Percentiles rank a stretch among this genome's conserved stretches.
These are phyloP conservation scores for Notothenia coriiceps DNA, from an alignment of 2,113 vertebrate genomes.

Conservation along the genomic window DNA sequence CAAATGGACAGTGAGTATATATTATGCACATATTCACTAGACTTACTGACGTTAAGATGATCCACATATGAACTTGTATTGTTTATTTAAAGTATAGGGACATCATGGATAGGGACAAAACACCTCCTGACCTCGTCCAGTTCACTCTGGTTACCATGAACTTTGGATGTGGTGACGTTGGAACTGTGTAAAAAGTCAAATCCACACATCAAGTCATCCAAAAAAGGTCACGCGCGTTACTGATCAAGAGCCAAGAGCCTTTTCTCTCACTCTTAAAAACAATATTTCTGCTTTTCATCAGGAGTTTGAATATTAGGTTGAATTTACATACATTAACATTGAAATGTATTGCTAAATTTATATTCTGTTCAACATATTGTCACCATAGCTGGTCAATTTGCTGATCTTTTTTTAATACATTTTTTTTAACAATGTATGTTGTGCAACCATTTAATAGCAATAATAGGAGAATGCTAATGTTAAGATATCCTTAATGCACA, in stretches of 20 bases:
- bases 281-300: not conserved
- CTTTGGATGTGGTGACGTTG: slow-evolving; percentile 61
- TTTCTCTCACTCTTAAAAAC: not conserved
- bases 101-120: not conserved
- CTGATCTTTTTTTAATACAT: no score
- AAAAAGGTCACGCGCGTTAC: not conserved
- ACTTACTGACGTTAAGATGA: not conserved
- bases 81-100: not conserved
- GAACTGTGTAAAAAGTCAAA: slow-evolving; percentile 62
- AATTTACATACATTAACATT: no score
- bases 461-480: no score
- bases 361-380: no score
- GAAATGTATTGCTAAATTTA: no score
- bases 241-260: not conserved
- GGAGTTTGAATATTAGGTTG: no score
- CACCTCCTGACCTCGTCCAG: no score
- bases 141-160: slow-evolving; percentile 24
- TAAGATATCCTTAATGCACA: no score
- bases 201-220: not conserved
- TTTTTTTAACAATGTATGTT: no score
- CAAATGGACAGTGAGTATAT: not conserved
- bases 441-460: no score
- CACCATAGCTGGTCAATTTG: no score
- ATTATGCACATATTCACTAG: slow-evolving; percentile 11
- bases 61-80: not conserved